Percentiles rank a stretch among this genome's conserved stretches.
These are phyloP conservation scores for Branchinecta lynchi DNA, from an alignment of 1,140 invertebrate genomes.

Conservation along the genomic window DNA sequence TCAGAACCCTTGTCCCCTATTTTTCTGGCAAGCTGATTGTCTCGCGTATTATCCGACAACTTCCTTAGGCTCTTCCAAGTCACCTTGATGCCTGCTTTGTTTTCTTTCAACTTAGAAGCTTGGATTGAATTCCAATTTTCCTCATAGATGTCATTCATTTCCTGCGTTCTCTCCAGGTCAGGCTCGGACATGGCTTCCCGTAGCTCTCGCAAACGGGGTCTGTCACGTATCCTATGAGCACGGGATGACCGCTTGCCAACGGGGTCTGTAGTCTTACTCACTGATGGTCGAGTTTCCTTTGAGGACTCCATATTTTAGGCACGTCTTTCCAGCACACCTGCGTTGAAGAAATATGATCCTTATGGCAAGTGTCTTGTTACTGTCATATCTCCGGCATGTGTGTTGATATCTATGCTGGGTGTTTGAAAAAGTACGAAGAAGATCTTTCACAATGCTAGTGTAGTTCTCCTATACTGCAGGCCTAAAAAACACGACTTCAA, in stretches of 20 bases:
- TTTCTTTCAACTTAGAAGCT: not conserved
- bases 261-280: too few species aligned
- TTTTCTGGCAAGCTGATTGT: not conserved
- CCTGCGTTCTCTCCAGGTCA: not conserved
- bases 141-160: slow-evolving; percentile 1
- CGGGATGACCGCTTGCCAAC: not conserved
- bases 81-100: not conserved
- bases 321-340: too few species aligned
- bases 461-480: too few species aligned
- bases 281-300: too few species aligned
- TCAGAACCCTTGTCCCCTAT: not conserved
- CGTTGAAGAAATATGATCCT: too few species aligned
- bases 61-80: not conserved
- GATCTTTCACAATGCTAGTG: too few species aligned
- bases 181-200: slow-evolving; percentile 4
- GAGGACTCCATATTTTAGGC: too few species aligned
- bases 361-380: too few species aligned
- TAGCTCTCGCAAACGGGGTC: not conserved
- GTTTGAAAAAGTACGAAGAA: too few species aligned
- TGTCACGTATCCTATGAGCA: not conserved
- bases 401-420: too few species aligned
- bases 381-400: too few species aligned
- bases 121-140: slow-evolving; percentile 5
- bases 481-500: too few species aligned
- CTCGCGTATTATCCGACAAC: not conserved